Percentiles rank a stretch among this genome's conserved stretches.
Evolutionary conservation across 2,113 vertebrate genomes (phyloP).

Genomic region (Prunella himalayana): DNA sequence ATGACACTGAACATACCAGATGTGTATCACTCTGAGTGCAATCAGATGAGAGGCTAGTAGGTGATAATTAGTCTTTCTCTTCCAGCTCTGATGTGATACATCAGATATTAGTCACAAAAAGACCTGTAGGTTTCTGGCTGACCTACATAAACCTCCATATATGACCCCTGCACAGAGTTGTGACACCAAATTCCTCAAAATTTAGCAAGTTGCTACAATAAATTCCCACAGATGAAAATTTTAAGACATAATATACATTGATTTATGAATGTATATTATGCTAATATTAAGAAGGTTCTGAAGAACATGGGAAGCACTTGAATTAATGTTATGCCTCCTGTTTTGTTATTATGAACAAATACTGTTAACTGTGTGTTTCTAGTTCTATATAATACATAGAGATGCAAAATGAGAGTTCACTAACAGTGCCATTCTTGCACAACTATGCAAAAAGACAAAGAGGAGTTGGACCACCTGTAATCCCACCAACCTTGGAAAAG

Average conservation of each 20-base stretch:
- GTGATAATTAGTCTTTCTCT: not conserved
- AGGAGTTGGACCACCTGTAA: not conserved
- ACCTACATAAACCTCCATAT: not conserved
- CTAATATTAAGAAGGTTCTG: not conserved
- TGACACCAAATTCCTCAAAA: not conserved
- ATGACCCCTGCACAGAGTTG: rapidly evolving
- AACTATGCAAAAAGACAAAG: not conserved
- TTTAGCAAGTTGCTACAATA: not conserved
- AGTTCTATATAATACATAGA: not conserved
- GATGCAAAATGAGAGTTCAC: not conserved
- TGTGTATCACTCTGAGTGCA: not conserved
- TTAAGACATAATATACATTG: not conserved
- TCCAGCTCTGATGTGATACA: not conserved
- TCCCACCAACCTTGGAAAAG: not conserved
- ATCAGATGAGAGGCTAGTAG: not conserved
- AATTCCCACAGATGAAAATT: not conserved
- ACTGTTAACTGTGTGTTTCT: not conserved
- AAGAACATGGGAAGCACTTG: not conserved
- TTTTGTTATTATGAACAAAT: not conserved
- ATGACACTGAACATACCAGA: not conserved
- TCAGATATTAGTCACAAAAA: not conserved
- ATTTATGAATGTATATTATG: not conserved
- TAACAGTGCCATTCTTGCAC: not conserved
- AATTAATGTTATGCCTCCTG: not conserved
- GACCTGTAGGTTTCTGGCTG: not conserved